Evolutionary conservation across 2,113 vertebrate species (phyloP).

Genomic region (Bambusicola thoracicus): DNA sequence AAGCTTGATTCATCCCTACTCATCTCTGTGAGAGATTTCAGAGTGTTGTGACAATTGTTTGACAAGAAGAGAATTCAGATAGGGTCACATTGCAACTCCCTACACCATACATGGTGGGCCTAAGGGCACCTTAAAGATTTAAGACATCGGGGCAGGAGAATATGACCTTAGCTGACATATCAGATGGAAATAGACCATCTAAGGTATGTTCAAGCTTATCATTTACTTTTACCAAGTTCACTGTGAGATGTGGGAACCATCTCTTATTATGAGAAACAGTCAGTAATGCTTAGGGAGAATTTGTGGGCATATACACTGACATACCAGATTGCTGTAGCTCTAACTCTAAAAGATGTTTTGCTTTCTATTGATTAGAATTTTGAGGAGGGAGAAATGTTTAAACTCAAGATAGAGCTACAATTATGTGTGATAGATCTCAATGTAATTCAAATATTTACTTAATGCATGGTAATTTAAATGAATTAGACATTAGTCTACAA

Average conservation of each 20-base stretch:
- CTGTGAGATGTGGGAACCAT: not conserved
- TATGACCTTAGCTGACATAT: not conserved
- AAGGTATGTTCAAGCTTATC: not conserved
- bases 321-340: not conserved
- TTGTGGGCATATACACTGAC: not conserved
- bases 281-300: not conserved
- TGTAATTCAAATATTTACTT: constrained; percentile 70
- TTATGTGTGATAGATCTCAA: constrained; percentile 41
- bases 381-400: constrained; percentile 33
- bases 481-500: constrained; percentile 60
- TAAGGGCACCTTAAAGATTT: not conserved
- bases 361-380: constrained; percentile 46
- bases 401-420: constrained; percentile 40
- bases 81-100: not conserved
- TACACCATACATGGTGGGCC: not conserved
- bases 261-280: not conserved
- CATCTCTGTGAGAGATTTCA: not conserved
- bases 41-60: constrained; percentile 9
- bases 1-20: constrained; percentile 1
- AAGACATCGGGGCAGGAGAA: not conserved
- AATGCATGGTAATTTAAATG: constrained; percentile 57
- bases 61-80: not conserved
- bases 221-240: not conserved
- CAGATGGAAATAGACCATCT: not conserved
- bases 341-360: constrained; percentile 18